A percentile compares a stretch with the other conserved stretches of the same genome.
Conservation (phyloP, 1,140 invertebrate genomes). For the Cherax quadricarinatus region DNA sequence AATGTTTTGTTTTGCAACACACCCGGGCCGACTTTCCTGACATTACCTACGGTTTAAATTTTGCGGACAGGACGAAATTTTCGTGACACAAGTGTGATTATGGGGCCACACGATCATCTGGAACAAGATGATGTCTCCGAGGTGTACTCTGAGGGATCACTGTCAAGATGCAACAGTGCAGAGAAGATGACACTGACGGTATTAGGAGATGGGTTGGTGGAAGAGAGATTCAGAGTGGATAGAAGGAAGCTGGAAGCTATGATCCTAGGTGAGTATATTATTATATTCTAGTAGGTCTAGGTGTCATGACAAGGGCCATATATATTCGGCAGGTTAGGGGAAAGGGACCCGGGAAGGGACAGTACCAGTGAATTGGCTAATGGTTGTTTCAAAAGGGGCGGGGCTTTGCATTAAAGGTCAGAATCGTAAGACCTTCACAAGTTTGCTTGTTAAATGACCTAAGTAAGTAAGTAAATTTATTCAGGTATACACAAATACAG, state of each 20-base stretch:
- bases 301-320: not conserved
- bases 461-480: no score
- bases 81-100: not conserved
- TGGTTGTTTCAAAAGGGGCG: no score
- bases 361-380: no score
- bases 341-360: no score
- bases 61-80: conserved; percentile 10
- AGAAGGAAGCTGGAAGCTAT: conserved; percentile 56
- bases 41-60: not conserved
- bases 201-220: conserved; percentile 24
- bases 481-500: no score
- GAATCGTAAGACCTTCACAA: no score
- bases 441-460: no score
- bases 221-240: conserved; percentile 49
- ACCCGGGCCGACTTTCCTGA: conserved; percentile 18
- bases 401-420: no score
- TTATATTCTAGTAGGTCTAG: not conserved
- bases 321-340: not conserved
- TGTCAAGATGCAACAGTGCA: conserved; percentile 24
- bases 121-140: conserved; percentile 18
- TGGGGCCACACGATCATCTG: conserved; percentile 49
- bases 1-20: conserved; percentile 15
- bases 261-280: conserved; percentile 30
- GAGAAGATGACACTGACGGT: conserved; percentile 18
- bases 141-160: conserved; percentile 10